These are phyloP conservation scores for Watsonalla cultraria DNA, from an alignment of 2,888 invertebrate species.

Conservation along the genomic window DNA sequence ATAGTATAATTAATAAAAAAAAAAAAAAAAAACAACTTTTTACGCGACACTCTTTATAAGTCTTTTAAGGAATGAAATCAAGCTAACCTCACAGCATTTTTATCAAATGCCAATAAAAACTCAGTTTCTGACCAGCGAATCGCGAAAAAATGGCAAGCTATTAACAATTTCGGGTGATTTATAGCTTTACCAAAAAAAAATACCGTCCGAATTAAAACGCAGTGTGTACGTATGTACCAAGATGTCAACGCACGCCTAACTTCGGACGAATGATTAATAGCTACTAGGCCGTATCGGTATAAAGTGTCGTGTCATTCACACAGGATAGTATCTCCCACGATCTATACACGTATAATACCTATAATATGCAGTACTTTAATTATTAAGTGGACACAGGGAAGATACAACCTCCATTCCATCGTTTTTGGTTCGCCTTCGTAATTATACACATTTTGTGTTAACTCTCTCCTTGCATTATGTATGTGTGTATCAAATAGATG, in stretches of 20 bases:
- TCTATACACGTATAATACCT: not conserved
- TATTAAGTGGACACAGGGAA: not conserved
- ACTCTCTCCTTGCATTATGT: no score
- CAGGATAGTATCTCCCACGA: no score
- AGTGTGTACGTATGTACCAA: not conserved
- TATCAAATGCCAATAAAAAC: no score
- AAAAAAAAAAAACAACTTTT: no score
- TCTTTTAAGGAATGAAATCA: no score
- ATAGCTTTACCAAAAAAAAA: slow-evolving; percentile 1
- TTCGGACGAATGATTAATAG: slow-evolving; percentile 5
- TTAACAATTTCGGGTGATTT: slow-evolving; percentile 2
- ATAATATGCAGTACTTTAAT: not conserved
- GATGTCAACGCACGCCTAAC: slow-evolving; percentile 3
- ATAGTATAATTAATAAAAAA: no score
- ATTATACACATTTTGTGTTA: no score
- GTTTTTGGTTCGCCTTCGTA: not conserved
- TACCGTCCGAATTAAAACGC: slow-evolving; percentile 1
- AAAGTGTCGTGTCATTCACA: slow-evolving; percentile 7
- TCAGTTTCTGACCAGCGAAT: not conserved
- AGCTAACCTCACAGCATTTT: no score
- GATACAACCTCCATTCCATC: not conserved
- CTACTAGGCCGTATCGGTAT: slow-evolving; percentile 6
- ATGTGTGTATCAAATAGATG: no score
- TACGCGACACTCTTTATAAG: no score
- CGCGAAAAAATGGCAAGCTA: not conserved